These are phyloP conservation scores for Meleagris gallopavo DNA, from an alignment of 2,113 vertebrate species.

Conservation along the genomic window DNA sequence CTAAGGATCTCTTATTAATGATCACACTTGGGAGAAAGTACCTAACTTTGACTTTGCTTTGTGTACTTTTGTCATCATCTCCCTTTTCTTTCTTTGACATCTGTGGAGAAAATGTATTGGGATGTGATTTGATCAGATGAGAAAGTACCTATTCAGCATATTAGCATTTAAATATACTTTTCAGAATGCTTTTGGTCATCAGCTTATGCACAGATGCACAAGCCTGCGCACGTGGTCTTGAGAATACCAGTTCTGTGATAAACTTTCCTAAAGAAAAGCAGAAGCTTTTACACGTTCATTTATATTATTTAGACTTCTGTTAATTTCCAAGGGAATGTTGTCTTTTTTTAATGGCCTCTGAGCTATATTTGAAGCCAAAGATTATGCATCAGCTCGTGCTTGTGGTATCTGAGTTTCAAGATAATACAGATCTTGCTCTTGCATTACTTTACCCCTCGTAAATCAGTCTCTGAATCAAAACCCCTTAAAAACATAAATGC, in stretches of 20 bases:
- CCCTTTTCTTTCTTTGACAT: slow-evolving; percentile 19
- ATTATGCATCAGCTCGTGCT: neutral
- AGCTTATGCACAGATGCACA: neutral
- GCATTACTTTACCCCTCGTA: neutral
- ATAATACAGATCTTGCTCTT: slow-evolving; percentile 26
- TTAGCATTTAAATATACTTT: neutral
- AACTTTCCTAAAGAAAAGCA: neutral
- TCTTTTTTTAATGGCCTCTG: neutral
- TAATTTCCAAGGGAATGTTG: slow-evolving; percentile 5
- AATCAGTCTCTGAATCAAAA: slow-evolving; percentile 32
- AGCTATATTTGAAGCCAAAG: slow-evolving; percentile 20
- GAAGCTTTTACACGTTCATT: slow-evolving; percentile 11
- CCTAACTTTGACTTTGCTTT: slow-evolving; percentile 14
- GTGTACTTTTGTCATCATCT: slow-evolving; percentile 32
- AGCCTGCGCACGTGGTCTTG: neutral
- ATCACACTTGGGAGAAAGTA: neutral
- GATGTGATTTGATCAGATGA: slow-evolving; percentile 6
- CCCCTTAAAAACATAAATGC: slow-evolving; percentile 30
- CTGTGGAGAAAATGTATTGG: slow-evolving; percentile 27
- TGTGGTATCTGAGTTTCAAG: neutral
- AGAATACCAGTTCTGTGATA: neutral
- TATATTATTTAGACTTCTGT: slow-evolving; percentile 3
- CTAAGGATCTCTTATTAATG: slow-evolving; percentile 42
- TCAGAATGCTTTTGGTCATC: slow-evolving; percentile 17
- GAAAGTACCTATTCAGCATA: neutral